phyloP scores from a whole-genome alignment of 1,140 invertebrate genomes.

The Kradibia gibbosae region DNA sequence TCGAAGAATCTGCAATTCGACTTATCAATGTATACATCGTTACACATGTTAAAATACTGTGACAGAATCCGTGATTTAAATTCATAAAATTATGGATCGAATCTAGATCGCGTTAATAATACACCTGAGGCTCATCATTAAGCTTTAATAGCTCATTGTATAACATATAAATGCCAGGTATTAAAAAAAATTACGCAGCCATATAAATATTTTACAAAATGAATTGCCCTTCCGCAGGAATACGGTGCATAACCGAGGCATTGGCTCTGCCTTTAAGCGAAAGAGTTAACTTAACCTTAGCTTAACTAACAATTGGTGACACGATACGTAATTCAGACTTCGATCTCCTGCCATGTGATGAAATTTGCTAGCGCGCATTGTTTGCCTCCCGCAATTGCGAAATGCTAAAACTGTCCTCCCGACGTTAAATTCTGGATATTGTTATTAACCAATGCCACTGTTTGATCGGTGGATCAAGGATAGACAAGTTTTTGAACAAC shows the following conservation, averaged over 20 bases:
- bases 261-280: not conserved
- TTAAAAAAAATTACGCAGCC: not conserved
- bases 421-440: not conserved
- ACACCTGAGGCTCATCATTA: not conserved
- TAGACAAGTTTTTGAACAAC: no score
- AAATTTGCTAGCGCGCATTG: not conserved
- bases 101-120: not conserved
- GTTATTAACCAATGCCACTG: not conserved
- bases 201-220: not conserved
- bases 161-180: not conserved
- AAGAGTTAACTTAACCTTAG: no score
- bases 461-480: not conserved
- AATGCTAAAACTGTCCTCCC: not conserved
- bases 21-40: not conserved
- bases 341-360: not conserved
- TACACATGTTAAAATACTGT: not conserved
- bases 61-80: not conserved
- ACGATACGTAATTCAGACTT: not conserved
- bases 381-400: not conserved
- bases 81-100: not conserved
- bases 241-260: not conserved
- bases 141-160: not conserved
- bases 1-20: not conserved
- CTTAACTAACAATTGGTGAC: not conserved
- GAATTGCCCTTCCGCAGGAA: not conserved